Base-by-base conservation (phyloP, 2,797 vertebrate genomes). In the Typhlichthys subterraneus region DNA sequence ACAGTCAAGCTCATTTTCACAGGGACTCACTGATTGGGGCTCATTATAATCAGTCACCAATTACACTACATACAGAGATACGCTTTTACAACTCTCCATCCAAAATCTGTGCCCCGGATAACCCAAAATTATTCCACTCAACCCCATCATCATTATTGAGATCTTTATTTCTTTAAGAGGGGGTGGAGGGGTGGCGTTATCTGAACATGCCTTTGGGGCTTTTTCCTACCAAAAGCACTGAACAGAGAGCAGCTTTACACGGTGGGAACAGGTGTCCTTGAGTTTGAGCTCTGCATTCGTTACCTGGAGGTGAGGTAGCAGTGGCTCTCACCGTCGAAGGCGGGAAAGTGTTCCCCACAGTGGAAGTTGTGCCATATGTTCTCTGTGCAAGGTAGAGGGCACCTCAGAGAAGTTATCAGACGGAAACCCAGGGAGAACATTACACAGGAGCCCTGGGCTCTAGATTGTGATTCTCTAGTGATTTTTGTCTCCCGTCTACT, bases 201-300 rank as follows among this genome's bases (percentile, higher is more conserved):
- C 53, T 63, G 47, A 67, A 75, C 54, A 67, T 38, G 31, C 46
- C 57, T 55, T 56, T 7, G 19, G 19, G 19, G 19, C 19, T 23
- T 23, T 23, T 23, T 3, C 19, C 19, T 23, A 23, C 19, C 19
- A 23, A 23, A 23, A 23, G 2, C 19, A 2, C 19, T 0, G 19
- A 2, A 3, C 19, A 23, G 19, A 23, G 19, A 23, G 19, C 19
- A 23, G 19, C 19, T 23, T 23, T 23, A 3, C 19, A 23, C 0
- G 19, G 7, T 38, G 5, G 33, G 33, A 38, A 38, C 5, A 8
- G 8, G 4, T 5, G 33, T 38, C 33, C 33, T 31, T 53, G 66
- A 33, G 33, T 23, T 23, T 23, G 57, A 65, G 57, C 4, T 68
- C 61, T 58, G 70, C 79, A 81, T 83, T 80, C 80, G 88, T 91